A percentile compares a stretch with the other conserved stretches of the same genome.
Conservation (phyloP, 1,140 invertebrate species). For the Drosophila yakuba region DNA sequence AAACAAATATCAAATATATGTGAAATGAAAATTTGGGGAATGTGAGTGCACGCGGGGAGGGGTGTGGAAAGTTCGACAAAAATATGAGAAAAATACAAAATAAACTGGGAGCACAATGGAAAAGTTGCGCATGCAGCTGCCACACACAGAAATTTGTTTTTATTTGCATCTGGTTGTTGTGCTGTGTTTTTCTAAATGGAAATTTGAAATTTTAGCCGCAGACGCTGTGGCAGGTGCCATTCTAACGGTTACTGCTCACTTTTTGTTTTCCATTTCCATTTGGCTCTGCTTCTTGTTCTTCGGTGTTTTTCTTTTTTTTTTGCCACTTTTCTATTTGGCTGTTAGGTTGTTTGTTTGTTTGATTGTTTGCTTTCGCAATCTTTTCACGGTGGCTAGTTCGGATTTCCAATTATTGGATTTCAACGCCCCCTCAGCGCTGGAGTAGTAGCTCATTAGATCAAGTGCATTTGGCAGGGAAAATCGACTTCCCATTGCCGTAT, state of each 20-base stretch:
- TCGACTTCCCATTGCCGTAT: conserved; percentile 25
- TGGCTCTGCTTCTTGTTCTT: conserved; percentile 17
- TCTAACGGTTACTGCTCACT: conserved; percentile 46
- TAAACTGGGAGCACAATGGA: conserved; percentile 44
- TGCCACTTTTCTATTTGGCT: conserved; percentile 1
- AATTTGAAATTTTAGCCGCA: conserved; percentile 55
- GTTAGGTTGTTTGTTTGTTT: conserved; percentile 8
- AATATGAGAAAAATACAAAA: conserved; percentile 44
- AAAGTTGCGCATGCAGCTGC: conserved; percentile 54
- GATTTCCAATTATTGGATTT: conserved; percentile 68
- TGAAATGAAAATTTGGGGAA: conserved; percentile 29
- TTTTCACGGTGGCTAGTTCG: conserved; percentile 54
- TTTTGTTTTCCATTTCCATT: conserved; percentile 38
- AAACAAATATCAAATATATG: conserved; percentile 45
- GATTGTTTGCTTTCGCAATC: conserved; percentile 51
- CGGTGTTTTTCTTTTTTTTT: conserved; percentile 4
- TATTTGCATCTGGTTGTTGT: conserved; percentile 48
- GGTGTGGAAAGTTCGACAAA: conserved; percentile 28
- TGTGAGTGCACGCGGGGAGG: not conserved
- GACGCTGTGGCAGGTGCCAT: conserved; percentile 51
- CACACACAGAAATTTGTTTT: conserved; percentile 50
- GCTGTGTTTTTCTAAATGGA: conserved; percentile 51
- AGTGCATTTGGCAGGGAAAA: conserved; percentile 31
- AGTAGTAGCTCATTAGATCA: conserved; percentile 52
- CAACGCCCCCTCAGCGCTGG: conserved; percentile 20